phyloP scores from a whole-genome alignment of 2,888 invertebrate species.

The Actias luna region DNA sequence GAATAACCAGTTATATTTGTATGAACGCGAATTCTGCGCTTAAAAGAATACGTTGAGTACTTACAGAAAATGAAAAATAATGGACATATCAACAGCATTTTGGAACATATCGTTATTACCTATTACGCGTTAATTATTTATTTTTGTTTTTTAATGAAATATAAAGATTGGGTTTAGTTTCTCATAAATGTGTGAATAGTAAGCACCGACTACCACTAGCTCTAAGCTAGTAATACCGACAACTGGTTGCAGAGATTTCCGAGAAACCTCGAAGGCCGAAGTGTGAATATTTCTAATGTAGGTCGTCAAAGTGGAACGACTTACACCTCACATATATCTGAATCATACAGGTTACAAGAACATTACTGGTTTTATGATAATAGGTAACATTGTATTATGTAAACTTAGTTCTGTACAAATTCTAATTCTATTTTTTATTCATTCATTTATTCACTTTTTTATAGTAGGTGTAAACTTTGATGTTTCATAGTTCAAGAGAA shows the following conservation, averaged over 20 bases:
- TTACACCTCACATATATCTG: constrained; percentile 43
- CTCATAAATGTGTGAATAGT: constrained; percentile 7
- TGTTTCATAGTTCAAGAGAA: background rate
- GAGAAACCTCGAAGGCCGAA: constrained; percentile 52
- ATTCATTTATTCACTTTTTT: too few species aligned
- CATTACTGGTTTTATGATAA: constrained; percentile 23
- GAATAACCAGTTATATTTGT: constrained; percentile 48
- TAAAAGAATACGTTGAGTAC: background rate
- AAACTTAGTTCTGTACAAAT: background rate
- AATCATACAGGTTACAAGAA: constrained; percentile 46
- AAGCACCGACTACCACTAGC: constrained; percentile 11
- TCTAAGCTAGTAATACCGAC: constrained; percentile 25
- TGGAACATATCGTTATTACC: background rate
- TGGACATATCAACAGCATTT: background rate
- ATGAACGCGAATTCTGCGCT: constrained; percentile 47
- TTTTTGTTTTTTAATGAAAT: too few species aligned
- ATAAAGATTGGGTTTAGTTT: background rate
- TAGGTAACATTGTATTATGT: background rate
- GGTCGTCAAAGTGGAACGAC: constrained; percentile 53
- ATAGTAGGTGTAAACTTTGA: too few species aligned
- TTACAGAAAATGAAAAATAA: background rate
- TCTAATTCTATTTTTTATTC: too few species aligned
- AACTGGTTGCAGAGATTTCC: constrained; percentile 44
- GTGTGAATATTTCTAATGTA: constrained; percentile 57
- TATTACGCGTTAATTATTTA: background rate